Evolutionary conservation across 2,113 vertebrate species (phyloP).

Genomic region (Crypturellus undulatus): DNA sequence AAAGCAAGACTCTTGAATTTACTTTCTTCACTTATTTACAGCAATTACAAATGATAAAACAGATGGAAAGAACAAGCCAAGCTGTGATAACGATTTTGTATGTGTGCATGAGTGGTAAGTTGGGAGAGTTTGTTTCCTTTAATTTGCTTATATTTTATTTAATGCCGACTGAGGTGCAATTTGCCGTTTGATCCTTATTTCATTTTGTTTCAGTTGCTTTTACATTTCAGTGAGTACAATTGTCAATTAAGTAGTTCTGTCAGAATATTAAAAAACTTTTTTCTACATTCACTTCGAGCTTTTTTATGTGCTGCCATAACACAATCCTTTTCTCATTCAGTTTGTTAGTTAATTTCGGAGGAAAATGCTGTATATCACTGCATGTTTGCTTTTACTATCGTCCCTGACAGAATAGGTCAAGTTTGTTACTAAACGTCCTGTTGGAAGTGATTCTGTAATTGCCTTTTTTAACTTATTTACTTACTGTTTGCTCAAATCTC

Average conservation of each 20-base stretch:
- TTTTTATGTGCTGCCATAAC: slow-evolving; percentile 4
- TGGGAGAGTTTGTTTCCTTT: neutral
- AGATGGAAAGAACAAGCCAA: slow-evolving; percentile 23
- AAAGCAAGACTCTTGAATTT: neutral
- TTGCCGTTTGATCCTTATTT: neutral
- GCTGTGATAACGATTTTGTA: neutral
- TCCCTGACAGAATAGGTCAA: neutral
- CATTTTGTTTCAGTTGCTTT: slow-evolving; percentile 1
- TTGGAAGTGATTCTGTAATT: neutral
- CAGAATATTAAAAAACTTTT: slow-evolving; percentile 8
- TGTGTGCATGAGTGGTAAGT: slow-evolving; percentile 53
- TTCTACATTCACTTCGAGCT: neutral
- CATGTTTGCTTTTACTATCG: neutral
- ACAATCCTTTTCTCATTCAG: neutral
- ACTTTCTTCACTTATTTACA: neutral
- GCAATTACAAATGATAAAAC: neutral
- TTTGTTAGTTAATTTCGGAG: neutral
- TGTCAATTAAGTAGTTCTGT: neutral
- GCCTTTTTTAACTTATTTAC: neutral
- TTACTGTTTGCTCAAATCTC: neutral
- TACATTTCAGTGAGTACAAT: neutral
- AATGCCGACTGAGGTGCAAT: neutral
- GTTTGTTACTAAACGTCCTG: neutral
- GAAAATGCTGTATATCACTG: neutral
- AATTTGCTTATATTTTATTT: neutral